Evolutionary conservation across 2,113 vertebrate genomes (phyloP).

Genomic region (Litocranius walleri): DNA sequence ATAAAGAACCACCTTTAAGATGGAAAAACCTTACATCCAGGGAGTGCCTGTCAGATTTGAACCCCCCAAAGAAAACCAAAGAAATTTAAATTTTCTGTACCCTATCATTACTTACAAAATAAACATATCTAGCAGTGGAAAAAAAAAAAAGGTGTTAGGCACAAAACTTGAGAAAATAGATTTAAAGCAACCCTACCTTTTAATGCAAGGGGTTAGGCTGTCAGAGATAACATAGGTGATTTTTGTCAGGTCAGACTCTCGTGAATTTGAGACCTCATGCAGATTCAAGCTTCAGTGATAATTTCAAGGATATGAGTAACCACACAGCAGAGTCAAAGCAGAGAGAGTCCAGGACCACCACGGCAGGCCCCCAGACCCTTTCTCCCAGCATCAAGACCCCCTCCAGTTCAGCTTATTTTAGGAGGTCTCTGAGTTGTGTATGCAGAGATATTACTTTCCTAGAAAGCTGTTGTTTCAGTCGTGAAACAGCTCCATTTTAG

Average conservation of each 20-base stretch:
- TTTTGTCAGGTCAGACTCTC: background rate
- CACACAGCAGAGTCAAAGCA: background rate
- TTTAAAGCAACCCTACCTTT: background rate
- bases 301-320: background rate
- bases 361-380: accelerated
- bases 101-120: background rate
- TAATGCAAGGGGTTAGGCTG: background rate
- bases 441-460: background rate
- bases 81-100: background rate
- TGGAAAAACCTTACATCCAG: background rate
- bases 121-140: background rate
- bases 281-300: background rate
- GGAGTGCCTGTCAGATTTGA: background rate
- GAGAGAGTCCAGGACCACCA: background rate
- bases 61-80: background rate
- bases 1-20: background rate
- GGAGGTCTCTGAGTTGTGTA: background rate
- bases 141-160: background rate
- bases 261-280: background rate
- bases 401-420: background rate
- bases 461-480: background rate
- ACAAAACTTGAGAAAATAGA: background rate
- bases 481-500: background rate
- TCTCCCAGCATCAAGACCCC: background rate
- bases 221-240: background rate